Evolutionary conservation across 2,113 vertebrate species (phyloP), one percentile per base, ranked within the genome.

Genomic region (Cyanoramphus novaezelandiae): DNA sequence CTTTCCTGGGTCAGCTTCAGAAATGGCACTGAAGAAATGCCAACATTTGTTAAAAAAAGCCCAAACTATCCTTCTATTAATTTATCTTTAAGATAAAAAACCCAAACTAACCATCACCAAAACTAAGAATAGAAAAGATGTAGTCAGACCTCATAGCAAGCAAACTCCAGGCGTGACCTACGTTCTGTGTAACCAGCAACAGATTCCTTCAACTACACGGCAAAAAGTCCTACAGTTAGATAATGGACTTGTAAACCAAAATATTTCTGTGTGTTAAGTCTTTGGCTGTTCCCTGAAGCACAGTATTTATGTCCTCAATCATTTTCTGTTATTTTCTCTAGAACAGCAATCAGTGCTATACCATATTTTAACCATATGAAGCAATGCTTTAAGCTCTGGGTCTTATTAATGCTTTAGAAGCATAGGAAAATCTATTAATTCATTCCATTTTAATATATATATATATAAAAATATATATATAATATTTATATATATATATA

Each of bases 151-250:
- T 44, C 17, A 3, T 13, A 72, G n/a, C 13, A 72, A 13, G 23
- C 7, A 3, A 65, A 8, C 11, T 65, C 16, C 27, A 39, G 49
- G 3, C 2, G 1, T 0, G 0, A 57, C 16, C 33, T 47, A 23
- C 11, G 1, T 2, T 8, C 4, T 2, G 8, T 16, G 10, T 59
- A 90, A 76, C 7, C 27, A 69, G 23, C 20, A 79, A 68, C 12
- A 55, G 27, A 35, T 14, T 6, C 20, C 35, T 82, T 68, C 9
- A 70, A 15, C 17, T 37, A 19, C 23, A 81, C 47, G 17, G 23
- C 41, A 87, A 67, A 47, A 83, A 53, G 9, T 63, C 8, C 52
- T 46, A 21, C 23, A 27, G 7, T 63, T 64, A 53, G 6, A 21
- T 37, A 83, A 69, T 7, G 3, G 57, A 43, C 11, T 60, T 41